Evolutionary conservation across 2,113 vertebrate species (phyloP), one percentile per base, ranked within the genome.

Genomic region (Malurus elegans): DNA sequence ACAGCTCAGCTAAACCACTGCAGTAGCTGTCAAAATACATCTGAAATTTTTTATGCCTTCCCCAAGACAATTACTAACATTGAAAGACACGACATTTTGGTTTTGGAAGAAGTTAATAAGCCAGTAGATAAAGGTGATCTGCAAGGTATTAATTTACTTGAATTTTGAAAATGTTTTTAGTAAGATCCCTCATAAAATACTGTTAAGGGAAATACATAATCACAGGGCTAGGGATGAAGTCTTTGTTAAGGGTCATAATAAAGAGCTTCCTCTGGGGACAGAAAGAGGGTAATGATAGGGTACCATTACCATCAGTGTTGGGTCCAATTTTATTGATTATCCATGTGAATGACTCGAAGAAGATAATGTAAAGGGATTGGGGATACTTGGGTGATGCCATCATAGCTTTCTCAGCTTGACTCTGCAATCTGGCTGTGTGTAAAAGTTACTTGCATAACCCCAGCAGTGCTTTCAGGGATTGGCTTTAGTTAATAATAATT

Each of bases 141-240:
- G 54, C 67, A 84, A 91, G 79, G 90, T 80, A 95, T 79, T 65
- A 42, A 95, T 95, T 95, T 96, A 95, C 70, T 94, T 91, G 72
- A 70, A 80, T 95, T 97, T 96, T 80, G n/a, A 96, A 95, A 92
- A 95, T 85, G 32, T 32, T 94, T 96, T 94, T 95, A 32, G 89
- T 96, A 95, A 96, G 44, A 75, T 95, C 58, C 61, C 38, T 94
- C 90, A 95, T 91, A 97, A 96, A 96, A 97, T 38, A 69, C 93
- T 92, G 75, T 88, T 95, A 96, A 96, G 58, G 74, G 95, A 95
- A 97, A 95, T 65, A 95, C 88, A 96, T 93, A 96, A 95, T 84
- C 82, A 66, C 48, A 91, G 60, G 62, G 71, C 58, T 88, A 24
- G 54, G 65, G 38, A 90, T 85, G 61, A 92, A 93, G 50, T 93